Evolutionary conservation across 2,888 invertebrate species (phyloP), one percentile per base, ranked within the genome.

Genomic region (Brachypalpus laphriformis): DNA sequence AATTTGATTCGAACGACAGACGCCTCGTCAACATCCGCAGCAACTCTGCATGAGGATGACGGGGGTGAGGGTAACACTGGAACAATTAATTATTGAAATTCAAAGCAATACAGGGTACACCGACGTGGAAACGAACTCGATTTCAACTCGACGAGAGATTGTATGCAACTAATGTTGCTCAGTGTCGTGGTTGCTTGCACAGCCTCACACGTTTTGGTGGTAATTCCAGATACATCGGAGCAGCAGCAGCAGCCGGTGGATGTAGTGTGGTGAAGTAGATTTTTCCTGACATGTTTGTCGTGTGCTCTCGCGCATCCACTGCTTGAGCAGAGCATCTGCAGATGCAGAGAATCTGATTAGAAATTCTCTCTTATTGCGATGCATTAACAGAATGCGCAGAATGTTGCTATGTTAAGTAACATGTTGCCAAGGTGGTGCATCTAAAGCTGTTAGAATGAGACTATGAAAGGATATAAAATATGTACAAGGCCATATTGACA

Each of bases 101-200:
- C 22, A 71, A 37, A 70, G n/a, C 59, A 7, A 34, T 16, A 11
- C 11, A 11, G n/a, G n/a, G 40, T 47, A 49, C 59, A 59, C 40
- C 7, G 8, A 1, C 1, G 34, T 56, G 68, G 31, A 25, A 2
- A 25, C 70, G 81, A 51, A 75, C 18, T 63, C 81, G 83, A 85
- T 81, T 85, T 85, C 68, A 65, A 85, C 83, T 81, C 83, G 80
- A 81, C 83, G 81, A 85, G 80, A 85, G 83, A 85, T 85, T 89
- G 87, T 87, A 88, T 90, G 89, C 90, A 85, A 85, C 83, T 85
- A 85, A 85, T 85, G 83, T 81, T 85, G 83, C 83, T 70, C 63
- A 56, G 37, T 78, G 78, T 54, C 45, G 70, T 51, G 75, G 63
- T 66, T 65, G 77, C 77, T 45, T 71, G 74, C 80, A 81, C 87